Conservation (phyloP, 2,797 vertebrate genomes). For the Prunella strophiata region DNA sequence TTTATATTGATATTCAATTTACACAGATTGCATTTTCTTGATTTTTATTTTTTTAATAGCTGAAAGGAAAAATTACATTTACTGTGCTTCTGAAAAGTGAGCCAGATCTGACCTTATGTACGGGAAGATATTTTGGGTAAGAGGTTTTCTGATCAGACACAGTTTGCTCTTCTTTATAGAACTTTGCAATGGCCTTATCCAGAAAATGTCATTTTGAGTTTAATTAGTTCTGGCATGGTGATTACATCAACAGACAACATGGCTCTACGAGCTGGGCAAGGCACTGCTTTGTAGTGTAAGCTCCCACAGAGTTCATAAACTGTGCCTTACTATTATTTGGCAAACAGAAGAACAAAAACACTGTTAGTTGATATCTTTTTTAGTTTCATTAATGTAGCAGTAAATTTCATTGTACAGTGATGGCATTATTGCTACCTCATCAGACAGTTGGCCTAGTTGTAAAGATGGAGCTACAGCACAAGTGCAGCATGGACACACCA, state of each 20-base stretch:
- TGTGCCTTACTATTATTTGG: neutral
- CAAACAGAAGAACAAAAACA: neutral
- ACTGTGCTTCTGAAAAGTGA: neutral
- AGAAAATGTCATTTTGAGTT: constrained; percentile 16
- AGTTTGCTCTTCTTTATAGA: neutral
- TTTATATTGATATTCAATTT: neutral
- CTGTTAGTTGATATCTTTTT: neutral
- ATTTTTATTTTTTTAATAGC: neutral
- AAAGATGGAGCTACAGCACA: neutral
- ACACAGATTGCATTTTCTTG: neutral
- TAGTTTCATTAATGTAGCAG: neutral
- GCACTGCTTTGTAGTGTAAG: neutral
- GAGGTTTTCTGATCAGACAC: neutral
- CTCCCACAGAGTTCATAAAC: constrained; percentile 12
- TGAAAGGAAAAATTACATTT: neutral
- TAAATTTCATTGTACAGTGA: neutral
- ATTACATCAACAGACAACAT: constrained; percentile 22
- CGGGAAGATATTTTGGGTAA: neutral
- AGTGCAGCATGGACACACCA: neutral
- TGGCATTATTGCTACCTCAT: neutral
- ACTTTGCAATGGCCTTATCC: neutral
- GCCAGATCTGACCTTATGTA: neutral
- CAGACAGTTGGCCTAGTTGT: neutral
- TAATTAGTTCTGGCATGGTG: constrained; percentile 20
- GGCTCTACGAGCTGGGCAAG: neutral